phyloP scores from a whole-genome alignment of 2,797 vertebrate genomes.

The Phoebastria nigripes region DNA sequence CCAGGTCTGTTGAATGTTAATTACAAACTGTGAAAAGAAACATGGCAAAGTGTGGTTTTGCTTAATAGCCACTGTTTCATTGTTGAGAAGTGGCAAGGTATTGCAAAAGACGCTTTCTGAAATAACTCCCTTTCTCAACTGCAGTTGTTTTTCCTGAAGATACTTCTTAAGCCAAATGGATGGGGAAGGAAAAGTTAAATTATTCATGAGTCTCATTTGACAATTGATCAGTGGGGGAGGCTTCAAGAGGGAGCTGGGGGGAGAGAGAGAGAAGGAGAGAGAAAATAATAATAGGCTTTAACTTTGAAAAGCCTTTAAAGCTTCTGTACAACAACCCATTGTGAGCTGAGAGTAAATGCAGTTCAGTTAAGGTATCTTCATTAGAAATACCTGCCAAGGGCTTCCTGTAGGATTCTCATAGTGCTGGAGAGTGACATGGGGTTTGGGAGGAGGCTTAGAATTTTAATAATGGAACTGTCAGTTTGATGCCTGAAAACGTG shows the following conservation, averaged over 20 bases:
- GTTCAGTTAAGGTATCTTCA: slow-evolving; percentile 19
- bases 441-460: slow-evolving; percentile 15
- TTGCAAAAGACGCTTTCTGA: neutral
- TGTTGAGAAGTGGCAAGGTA: neutral
- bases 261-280: neutral
- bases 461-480: slow-evolving; percentile 66
- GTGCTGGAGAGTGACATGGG: neutral
- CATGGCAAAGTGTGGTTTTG: neutral
- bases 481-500: slow-evolving; percentile 36
- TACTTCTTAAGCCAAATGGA: neutral
- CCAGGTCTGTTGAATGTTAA: neutral
- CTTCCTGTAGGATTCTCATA: slow-evolving; percentile 10
- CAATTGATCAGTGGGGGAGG: slow-evolving; percentile 54
- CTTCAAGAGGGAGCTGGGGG: slow-evolving; percentile 20
- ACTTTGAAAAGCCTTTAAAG: slow-evolving; percentile 61
- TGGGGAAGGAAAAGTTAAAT: slow-evolving; percentile 52
- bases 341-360: slow-evolving; percentile 5
- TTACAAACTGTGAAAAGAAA: neutral
- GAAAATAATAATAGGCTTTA: slow-evolving; percentile 55
- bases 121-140: neutral
- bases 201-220: slow-evolving; percentile 66
- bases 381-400: slow-evolving; percentile 19
- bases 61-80: neutral
- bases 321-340: slow-evolving; percentile 38
- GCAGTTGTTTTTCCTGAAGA: slow-evolving; percentile 22